A percentile compares a stretch with the other conserved stretches of the same genome.
Conservation (phyloP, 1,140 invertebrate species). For the Whitmania pigra region DNA sequence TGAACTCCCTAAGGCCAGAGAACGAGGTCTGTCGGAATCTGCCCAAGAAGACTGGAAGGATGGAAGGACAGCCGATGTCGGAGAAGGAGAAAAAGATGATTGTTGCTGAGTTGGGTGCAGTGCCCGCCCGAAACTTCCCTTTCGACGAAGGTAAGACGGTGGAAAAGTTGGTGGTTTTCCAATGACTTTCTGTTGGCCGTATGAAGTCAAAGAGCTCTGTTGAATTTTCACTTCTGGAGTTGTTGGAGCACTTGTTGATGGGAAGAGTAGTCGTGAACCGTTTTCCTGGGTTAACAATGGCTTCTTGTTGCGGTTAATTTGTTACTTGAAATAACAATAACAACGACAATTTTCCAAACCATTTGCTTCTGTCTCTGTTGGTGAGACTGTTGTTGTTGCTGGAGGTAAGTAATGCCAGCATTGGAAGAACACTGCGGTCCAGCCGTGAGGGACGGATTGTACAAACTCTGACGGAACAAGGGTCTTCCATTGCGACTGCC, state of each 20-base stretch:
- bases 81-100: not conserved
- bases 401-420: not conserved
- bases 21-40: not conserved
- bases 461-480: constrained; percentile 1
- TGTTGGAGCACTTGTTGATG: not conserved
- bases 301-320: not conserved
- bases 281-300: not conserved
- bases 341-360: not conserved
- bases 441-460: constrained; percentile 1
- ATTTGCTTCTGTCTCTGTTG: constrained; percentile 1
- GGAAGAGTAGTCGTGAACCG: not conserved
- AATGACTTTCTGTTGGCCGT: not conserved
- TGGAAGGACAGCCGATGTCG: not conserved
- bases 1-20: not conserved
- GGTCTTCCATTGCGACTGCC: not conserved
- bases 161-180: not conserved
- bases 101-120: not conserved
- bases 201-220: not conserved
- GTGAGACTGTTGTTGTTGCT: not conserved
- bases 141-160: constrained; percentile 2
- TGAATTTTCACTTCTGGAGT: constrained; percentile 3
- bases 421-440: not conserved
- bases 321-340: not conserved
- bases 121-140: constrained; percentile 1
- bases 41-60: not conserved